Conservation (phyloP, 2,888 invertebrate genomes). For the Lasioglossum zephyrum region DNA sequence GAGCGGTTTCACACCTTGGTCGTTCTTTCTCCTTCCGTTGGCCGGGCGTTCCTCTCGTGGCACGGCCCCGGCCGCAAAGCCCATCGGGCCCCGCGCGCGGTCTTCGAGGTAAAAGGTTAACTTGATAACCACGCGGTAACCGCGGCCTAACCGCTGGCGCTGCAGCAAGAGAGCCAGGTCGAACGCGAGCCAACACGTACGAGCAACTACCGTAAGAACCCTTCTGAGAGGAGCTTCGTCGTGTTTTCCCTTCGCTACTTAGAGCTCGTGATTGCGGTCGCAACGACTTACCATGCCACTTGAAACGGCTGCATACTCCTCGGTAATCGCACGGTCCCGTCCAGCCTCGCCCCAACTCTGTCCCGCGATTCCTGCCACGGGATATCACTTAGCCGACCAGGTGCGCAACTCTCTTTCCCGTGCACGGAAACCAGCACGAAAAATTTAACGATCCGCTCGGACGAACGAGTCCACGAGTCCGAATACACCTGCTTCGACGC, state of each 20-base stretch:
- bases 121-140: slow-evolving; percentile 83
- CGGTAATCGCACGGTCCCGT: slow-evolving; percentile 43
- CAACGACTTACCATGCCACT: slow-evolving; percentile 56
- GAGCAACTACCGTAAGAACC: slow-evolving; percentile 70
- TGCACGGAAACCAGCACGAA: neutral
- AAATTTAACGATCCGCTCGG: neutral
- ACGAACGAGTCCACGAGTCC: neutral
- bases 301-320: slow-evolving; percentile 56
- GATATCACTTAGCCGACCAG: slow-evolving; percentile 48
- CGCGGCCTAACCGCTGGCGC: slow-evolving; percentile 73
- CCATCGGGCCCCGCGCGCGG: slow-evolving; percentile 65
- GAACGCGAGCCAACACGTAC: slow-evolving; percentile 72
- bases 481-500: slow-evolving; percentile 4
- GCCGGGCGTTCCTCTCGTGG: slow-evolving; percentile 20
- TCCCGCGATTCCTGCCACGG: slow-evolving; percentile 34
- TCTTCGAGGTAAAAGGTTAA: slow-evolving; percentile 83
- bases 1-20: slow-evolving; percentile 84
- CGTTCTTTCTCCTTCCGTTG: slow-evolving; percentile 52
- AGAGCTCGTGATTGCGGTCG: slow-evolving; percentile 69
- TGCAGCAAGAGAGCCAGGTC: slow-evolving; percentile 35
- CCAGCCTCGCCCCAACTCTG: neutral
- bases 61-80: slow-evolving; percentile 63
- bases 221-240: slow-evolving; percentile 40
- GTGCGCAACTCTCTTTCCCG: slow-evolving; percentile 3
- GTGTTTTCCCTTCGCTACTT: slow-evolving; percentile 66